Conservation (phyloP, 2,888 invertebrate species). For the Tetropium fuscum region DNA sequence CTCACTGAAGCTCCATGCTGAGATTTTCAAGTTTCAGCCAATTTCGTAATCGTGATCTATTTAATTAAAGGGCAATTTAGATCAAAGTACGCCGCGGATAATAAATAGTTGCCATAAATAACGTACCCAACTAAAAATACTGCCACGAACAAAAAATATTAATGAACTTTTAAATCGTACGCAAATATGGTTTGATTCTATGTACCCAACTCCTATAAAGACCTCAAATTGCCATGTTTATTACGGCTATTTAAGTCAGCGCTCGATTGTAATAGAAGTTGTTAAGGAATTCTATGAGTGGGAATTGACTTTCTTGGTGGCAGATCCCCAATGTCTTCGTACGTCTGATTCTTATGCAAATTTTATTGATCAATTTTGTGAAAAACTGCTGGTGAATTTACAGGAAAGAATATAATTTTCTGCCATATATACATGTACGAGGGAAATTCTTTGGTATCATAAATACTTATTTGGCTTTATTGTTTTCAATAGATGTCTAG, state of each 20-base stretch:
- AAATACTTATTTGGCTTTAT: no score
- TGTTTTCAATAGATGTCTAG: no score
- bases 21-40: constrained; percentile 26
- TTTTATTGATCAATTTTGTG: constrained; percentile 1
- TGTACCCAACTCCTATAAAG: constrained; percentile 9
- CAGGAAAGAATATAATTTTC: constrained; percentile 5
- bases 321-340: constrained; percentile 21
- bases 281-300: constrained; percentile 24
- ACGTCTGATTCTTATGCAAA: constrained; percentile 17
- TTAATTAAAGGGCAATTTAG: constrained; percentile 47
- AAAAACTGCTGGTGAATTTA: neutral
- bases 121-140: constrained; percentile 31
- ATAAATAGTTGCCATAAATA: constrained; percentile 44
- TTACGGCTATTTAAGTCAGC: constrained; percentile 13
- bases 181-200: constrained; percentile 19
- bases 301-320: constrained; percentile 24
- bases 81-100: constrained; percentile 45
- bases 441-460: no score
- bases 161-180: constrained; percentile 37
- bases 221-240: constrained; percentile 23
- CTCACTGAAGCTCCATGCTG: constrained; percentile 23
- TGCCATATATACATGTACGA: no score
- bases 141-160: constrained; percentile 35
- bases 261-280: constrained; percentile 14
- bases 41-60: constrained; percentile 45